Conservation (phyloP, 2,113 vertebrate genomes). For the Syrmaticus mikado region DNA sequence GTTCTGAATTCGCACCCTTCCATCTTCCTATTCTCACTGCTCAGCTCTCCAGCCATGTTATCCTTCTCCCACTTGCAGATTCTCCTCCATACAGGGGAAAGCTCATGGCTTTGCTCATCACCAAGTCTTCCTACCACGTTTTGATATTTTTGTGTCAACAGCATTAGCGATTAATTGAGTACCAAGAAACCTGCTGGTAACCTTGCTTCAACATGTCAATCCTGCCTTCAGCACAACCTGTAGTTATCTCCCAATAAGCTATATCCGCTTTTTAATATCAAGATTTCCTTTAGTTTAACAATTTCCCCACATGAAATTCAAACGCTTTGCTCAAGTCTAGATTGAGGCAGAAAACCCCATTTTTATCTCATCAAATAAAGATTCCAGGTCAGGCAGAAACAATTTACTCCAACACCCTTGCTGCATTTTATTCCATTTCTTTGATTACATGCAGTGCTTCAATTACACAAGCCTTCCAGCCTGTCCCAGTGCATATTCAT, state of each 20-base stretch:
- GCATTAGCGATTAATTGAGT: neutral
- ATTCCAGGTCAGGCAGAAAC: slow-evolving; percentile 7
- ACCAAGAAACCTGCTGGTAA: neutral
- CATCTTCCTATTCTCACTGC: neutral
- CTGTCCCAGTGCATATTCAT: neutral
- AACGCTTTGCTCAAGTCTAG: neutral
- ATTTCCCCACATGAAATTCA: neutral
- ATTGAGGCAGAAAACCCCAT: neutral
- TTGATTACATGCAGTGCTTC: neutral
- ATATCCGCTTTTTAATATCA: neutral
- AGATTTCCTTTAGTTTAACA: neutral
- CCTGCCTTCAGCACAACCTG: neutral
- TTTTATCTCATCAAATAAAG: slow-evolving; percentile 13
- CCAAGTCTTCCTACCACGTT: neutral
- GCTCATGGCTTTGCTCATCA: neutral
- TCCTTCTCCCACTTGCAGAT: neutral
- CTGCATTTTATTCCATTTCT: neutral
- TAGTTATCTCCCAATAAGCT: neutral
- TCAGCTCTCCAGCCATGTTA: neutral
- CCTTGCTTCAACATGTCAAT: neutral
- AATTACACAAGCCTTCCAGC: neutral
- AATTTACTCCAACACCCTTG: neutral
- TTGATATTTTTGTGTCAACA: neutral
- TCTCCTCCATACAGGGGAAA: neutral
- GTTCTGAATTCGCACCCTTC: rapidly evolving